Evolutionary conservation across 2,113 vertebrate species (phyloP).

Genomic region (Anoura caudifer): DNA sequence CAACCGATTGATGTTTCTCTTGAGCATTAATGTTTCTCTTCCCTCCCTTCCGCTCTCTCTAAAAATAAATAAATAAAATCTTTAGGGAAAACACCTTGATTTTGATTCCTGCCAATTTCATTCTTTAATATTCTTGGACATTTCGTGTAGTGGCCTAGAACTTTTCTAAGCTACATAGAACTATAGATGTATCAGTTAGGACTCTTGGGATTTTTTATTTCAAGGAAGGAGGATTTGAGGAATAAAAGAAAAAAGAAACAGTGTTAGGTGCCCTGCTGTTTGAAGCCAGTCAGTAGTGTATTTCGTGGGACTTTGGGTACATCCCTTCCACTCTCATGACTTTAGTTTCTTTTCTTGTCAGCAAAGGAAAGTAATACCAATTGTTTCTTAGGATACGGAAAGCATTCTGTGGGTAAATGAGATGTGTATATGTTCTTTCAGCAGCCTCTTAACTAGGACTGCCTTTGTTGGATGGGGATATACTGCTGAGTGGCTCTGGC

Average conservation of each 20-base stretch:
- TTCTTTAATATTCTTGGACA: neutral
- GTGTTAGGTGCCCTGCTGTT: neutral
- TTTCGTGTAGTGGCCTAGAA: neutral
- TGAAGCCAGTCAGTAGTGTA: neutral
- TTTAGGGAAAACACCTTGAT: neutral
- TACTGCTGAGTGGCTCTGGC: neutral
- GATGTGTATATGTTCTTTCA: neutral
- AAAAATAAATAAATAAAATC: too few species aligned
- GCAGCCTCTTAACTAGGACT: neutral
- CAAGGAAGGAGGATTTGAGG: neutral
- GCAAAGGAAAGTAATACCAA: neutral
- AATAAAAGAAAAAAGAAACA: neutral
- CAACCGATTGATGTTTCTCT: too few species aligned
- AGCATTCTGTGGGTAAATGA: neutral
- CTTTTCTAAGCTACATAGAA: neutral
- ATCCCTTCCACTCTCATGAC: constrained; percentile 47
- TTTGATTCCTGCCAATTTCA: neutral
- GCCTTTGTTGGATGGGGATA: neutral
- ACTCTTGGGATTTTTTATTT: constrained; percentile 26
- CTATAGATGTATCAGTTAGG: neutral
- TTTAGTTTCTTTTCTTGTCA: constrained; percentile 63
- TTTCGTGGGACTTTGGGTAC: constrained; percentile 53
- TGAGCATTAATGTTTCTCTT: too few species aligned
- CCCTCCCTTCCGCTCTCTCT: too few species aligned
- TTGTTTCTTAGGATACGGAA: neutral